Evolutionary conservation across 30 jellyfish, hydroid and myxozoan genomes (phyloP).

Genomic region (Rhopilema esculentum): DNA sequence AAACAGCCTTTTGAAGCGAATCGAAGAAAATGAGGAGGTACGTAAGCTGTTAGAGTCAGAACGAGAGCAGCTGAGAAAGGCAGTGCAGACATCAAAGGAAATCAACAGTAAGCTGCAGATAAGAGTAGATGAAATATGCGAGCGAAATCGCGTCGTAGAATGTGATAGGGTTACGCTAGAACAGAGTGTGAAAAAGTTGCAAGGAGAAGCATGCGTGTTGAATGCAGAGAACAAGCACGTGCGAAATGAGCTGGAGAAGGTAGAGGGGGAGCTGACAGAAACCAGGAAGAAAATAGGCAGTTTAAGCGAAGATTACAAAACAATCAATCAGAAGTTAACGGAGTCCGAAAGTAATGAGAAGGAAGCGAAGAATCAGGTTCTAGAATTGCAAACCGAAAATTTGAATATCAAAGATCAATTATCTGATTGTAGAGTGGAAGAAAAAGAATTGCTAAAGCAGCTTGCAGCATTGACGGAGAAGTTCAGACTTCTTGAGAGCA

Average conservation of each 20-base stretch:
- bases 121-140: slow-evolving; percentile 81
- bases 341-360: slow-evolving; percentile 71
- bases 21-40: slow-evolving; percentile 65
- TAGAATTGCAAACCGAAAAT: slow-evolving; percentile 79
- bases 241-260: slow-evolving; percentile 73
- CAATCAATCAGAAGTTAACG: slow-evolving; percentile 54
- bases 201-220: slow-evolving; percentile 87
- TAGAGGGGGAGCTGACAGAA: slow-evolving; percentile 75
- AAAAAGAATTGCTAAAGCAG: slow-evolving; percentile 77
- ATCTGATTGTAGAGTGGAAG: slow-evolving; percentile 80
- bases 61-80: slow-evolving; percentile 78
- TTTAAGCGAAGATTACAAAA: slow-evolving; percentile 57
- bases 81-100: slow-evolving; percentile 79
- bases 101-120: slow-evolving; percentile 70
- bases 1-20: slow-evolving; percentile 41
- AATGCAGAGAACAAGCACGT: slow-evolving; percentile 88
- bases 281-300: slow-evolving; percentile 66
- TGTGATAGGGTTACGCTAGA: slow-evolving; percentile 77
- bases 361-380: slow-evolving; percentile 67
- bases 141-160: slow-evolving; percentile 82
- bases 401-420: slow-evolving; percentile 78
- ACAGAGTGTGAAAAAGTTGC: slow-evolving; percentile 78
- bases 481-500: slow-evolving; percentile 72
- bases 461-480: slow-evolving; percentile 63
- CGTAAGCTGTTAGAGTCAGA: slow-evolving; percentile 78